Evolutionary conservation across 2,888 invertebrate species (phyloP), one percentile per base, ranked within the genome.

Genomic region (Aquatica leii): DNA sequence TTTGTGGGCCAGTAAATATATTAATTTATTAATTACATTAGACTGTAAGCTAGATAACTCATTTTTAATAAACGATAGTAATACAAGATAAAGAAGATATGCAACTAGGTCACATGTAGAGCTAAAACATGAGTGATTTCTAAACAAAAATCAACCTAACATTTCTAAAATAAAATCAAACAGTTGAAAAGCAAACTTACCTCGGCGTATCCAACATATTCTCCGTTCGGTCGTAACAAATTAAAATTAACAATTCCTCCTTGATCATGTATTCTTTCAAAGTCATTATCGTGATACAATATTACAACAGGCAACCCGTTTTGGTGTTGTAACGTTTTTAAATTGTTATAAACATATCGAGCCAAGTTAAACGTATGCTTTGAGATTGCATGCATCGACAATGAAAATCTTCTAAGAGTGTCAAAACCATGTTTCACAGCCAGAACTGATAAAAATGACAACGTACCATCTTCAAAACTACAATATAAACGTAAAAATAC

Each of bases 381-480:
- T 0, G 91, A 88, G 69, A 94, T 88, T 15, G 86, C 82, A 34
- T 87, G 82, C 84, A 91, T 89, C 1, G 84, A 76, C 52, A 92
- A 88, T 74, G 90, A 85, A 12, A 92, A 77, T 65, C 84, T 84
- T 58, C 89, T 82, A 58, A 96, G 76, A 3, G 88, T 86, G 59
- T 92, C 89, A 78, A 97, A 92, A 53, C 97, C 96, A 81, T 94
- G 90, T 68, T 89, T 86, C 3, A 98, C 78, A 1, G 93, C 86
- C 50, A 92, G 82, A 66, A 98, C 94, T 17, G 93, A 91, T 46
- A 97, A 83, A 81, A 93, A 98, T 12, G 96, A 86, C 12, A 94
- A 73, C 0, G 98, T 97, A 2, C 98, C 98, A 84, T 98, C 97
- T 85, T 98, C 98, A 82, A 96, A 95, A 71, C 94, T 94, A 80